phyloP scores from a whole-genome alignment of 2,113 vertebrate genomes.

The Columba livia region DNA sequence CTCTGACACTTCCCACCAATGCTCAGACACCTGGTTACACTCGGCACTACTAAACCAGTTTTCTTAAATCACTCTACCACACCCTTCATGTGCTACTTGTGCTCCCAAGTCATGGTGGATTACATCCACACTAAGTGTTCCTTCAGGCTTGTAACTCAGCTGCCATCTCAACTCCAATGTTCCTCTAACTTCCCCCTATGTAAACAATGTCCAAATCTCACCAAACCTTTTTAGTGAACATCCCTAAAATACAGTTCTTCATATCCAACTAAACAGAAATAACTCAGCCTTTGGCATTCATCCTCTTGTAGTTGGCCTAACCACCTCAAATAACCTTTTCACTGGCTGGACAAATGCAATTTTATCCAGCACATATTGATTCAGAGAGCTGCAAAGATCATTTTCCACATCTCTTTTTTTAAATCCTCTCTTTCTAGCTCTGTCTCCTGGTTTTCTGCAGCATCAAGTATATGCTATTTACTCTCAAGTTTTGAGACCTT shows the following conservation, averaged over 20 bases:
- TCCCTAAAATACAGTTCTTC: not conserved
- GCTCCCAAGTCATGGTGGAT: not conserved
- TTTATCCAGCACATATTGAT: not conserved
- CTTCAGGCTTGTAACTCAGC: not conserved
- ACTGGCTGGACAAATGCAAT: not conserved
- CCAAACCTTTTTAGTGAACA: not conserved
- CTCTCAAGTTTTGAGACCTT: not conserved
- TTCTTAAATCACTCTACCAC: not conserved
- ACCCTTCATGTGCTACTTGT: not conserved
- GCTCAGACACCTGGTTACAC: not conserved
- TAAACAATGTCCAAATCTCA: not conserved
- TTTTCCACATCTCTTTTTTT: not conserved
- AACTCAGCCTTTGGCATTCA: not conserved
- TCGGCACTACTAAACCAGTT: not conserved
- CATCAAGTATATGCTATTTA: not conserved
- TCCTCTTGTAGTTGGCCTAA: not conserved
- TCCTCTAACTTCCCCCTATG: not conserved
- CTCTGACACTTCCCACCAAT: not conserved
- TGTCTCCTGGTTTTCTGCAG: not conserved
- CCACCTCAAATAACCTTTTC: not conserved
- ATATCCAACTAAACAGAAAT: not conserved
- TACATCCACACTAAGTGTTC: not conserved
- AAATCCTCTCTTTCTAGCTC: not conserved
- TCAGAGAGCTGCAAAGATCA: not conserved
- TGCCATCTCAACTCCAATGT: not conserved